These are phyloP conservation scores for Amphipyra tragopoginis DNA, from an alignment of 2,888 invertebrate species.

Conservation along the genomic window DNA sequence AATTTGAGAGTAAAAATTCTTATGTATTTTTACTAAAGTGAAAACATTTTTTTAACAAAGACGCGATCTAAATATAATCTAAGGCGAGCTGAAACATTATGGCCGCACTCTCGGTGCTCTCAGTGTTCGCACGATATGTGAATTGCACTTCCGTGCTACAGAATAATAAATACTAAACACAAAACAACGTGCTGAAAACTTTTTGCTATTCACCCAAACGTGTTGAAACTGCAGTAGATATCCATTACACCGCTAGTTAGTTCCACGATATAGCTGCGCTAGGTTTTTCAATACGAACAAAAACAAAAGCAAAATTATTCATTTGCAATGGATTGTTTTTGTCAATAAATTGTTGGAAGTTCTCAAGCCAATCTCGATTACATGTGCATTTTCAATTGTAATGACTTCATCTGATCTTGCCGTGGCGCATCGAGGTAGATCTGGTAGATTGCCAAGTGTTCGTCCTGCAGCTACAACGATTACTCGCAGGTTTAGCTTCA, in stretches of 20 bases:
- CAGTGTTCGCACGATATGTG: slow-evolving; percentile 51
- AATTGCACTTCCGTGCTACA: slow-evolving; percentile 62
- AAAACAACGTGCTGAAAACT: slow-evolving; percentile 59
- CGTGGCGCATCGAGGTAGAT: neutral
- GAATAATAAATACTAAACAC: slow-evolving; percentile 66
- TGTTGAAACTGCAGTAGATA: slow-evolving; percentile 55
- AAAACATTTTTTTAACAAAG: slow-evolving; percentile 34
- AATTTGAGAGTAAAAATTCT: slow-evolving; percentile 43
- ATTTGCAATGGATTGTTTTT: slow-evolving; percentile 23
- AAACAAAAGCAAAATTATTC: slow-evolving; percentile 19
- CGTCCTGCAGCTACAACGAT: slow-evolving; percentile 15
- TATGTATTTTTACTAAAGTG: slow-evolving; percentile 38
- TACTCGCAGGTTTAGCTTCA: slow-evolving; percentile 13
- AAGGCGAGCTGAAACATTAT: slow-evolving; percentile 31
- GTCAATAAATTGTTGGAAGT: neutral
- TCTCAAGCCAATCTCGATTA: slow-evolving; percentile 19
- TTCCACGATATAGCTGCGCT: slow-evolving; percentile 28
- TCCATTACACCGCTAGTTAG: slow-evolving; percentile 43
- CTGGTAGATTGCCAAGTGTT: slow-evolving; percentile 31
- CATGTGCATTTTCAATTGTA: slow-evolving; percentile 23
- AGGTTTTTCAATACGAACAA: slow-evolving; percentile 15
- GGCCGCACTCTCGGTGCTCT: slow-evolving; percentile 18
- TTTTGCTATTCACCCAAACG: slow-evolving; percentile 62
- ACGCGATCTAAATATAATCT: slow-evolving; percentile 22
- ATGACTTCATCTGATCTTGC: slow-evolving; percentile 19